These are phyloP conservation scores for Scarus forsteni DNA, from an alignment of 2,797 vertebrate species.

Conservation along the genomic window DNA sequence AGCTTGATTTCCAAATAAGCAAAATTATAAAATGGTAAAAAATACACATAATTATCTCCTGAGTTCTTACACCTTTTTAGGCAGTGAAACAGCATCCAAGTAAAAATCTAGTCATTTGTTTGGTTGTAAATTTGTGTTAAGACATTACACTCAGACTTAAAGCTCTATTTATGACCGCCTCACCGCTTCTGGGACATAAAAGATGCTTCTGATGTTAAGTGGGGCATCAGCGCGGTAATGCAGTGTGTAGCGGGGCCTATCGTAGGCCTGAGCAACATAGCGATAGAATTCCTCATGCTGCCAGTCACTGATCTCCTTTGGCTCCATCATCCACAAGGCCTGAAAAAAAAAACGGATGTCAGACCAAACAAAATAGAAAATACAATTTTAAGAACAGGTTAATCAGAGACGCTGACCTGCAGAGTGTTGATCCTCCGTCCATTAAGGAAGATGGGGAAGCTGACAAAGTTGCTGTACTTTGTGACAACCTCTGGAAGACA, in stretches of 20 bases:
- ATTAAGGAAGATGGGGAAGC: conserved; percentile 94
- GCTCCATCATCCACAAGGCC: conserved; percentile 97
- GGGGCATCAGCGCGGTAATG: conserved; percentile 95
- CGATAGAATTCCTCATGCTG: conserved; percentile 98
- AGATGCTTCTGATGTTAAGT: conserved; percentile 96
- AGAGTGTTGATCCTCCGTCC: conserved; percentile 92
- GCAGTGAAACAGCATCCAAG: no score
- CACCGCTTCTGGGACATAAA: conserved; percentile 94
- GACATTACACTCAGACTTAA: neutral
- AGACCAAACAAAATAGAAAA: neutral
- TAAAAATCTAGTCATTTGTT: no score
- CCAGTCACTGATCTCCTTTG: conserved; percentile 91
- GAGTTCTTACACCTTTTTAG: no score
- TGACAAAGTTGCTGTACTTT: conserved; percentile 99
- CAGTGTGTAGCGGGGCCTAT: conserved; percentile 93
- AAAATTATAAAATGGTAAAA: no score
- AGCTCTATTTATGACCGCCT: conserved; percentile 2
- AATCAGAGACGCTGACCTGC: conserved; percentile 85
- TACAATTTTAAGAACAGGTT: neutral
- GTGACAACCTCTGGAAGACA: conserved; percentile 90
- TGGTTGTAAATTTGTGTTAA: neutral
- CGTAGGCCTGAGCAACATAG: conserved; percentile 89
- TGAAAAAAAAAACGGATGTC: conserved; percentile 50
- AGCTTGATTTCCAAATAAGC: no score
- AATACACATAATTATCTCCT: no score